Conservation (phyloP, 2,113 vertebrate species). For the Dromaius novaehollandiae region DNA sequence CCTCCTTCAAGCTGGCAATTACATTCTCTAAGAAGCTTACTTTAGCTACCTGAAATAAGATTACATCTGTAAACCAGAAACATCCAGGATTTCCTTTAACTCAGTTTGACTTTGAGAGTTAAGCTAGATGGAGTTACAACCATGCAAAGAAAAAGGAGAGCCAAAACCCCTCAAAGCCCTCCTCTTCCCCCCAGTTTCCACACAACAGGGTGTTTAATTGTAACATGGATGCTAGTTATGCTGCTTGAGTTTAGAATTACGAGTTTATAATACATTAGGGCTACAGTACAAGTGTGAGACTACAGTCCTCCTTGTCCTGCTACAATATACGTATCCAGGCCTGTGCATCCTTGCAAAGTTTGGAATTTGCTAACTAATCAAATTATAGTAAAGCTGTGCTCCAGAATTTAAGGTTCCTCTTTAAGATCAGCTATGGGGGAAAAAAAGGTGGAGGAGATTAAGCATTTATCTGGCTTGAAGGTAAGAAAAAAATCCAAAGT, state of each 20-base stretch:
- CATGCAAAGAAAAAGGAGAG: background rate
- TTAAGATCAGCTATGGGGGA: background rate
- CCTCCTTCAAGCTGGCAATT: constrained; percentile 77
- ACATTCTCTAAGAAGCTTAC: constrained; percentile 78
- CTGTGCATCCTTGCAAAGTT: background rate
- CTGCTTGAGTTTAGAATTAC: background rate
- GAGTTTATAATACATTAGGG: background rate
- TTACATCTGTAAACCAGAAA: background rate
- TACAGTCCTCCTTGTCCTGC: constrained; percentile 20
- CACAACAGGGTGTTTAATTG: background rate
- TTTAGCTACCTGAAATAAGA: constrained; percentile 74
- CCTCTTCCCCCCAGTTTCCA: background rate
- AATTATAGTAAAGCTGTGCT: background rate
- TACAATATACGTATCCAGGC: background rate
- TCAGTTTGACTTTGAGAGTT: background rate
- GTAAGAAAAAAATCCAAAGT: background rate
- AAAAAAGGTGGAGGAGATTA: background rate
- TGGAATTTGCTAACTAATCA: background rate
- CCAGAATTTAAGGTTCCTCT: background rate
- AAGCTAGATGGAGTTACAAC: background rate
- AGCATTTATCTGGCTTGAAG: background rate
- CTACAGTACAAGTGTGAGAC: background rate
- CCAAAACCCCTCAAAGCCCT: background rate
- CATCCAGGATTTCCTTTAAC: background rate
- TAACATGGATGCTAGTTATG: rapidly evolving